phyloP scores from a whole-genome alignment of 2,888 invertebrate species.

The Agriopis leucophaearia region DNA sequence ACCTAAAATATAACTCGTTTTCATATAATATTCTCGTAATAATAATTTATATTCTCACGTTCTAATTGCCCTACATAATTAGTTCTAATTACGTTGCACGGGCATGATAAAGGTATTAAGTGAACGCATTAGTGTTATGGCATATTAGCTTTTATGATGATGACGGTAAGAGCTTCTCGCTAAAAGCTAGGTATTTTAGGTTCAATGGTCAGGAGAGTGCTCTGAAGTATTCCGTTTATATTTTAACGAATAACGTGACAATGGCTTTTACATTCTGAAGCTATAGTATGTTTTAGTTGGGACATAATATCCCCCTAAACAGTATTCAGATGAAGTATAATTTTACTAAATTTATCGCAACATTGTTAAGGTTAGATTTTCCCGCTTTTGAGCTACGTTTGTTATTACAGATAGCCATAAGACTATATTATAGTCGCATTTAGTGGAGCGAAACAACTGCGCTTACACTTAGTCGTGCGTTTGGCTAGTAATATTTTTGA shows the following conservation, averaged over 20 bases:
- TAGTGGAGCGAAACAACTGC: too few relatives aligned
- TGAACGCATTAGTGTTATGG: slow-evolving; percentile 45
- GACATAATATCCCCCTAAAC: background rate
- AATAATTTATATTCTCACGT: slow-evolving; percentile 38
- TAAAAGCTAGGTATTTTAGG: slow-evolving; percentile 41
- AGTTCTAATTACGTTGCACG: slow-evolving; percentile 47
- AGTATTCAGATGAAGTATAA: too few relatives aligned
- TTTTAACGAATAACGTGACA: slow-evolving; percentile 13
- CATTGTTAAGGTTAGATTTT: too few relatives aligned
- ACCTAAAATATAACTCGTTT: slow-evolving; percentile 31
- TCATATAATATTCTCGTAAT: slow-evolving; percentile 31
- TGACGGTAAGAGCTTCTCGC: slow-evolving; percentile 42
- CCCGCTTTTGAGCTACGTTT: too few relatives aligned
- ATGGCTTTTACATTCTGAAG: slow-evolving; percentile 15
- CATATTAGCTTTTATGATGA: slow-evolving; percentile 47
- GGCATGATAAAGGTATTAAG: slow-evolving; percentile 46
- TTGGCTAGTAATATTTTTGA: too few relatives aligned
- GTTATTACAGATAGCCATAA: too few relatives aligned
- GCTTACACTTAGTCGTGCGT: too few relatives aligned
- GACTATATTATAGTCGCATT: too few relatives aligned
- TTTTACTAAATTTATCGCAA: too few relatives aligned
- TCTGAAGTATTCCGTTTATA: slow-evolving; percentile 24
- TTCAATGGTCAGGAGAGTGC: slow-evolving; percentile 22
- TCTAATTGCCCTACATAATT: slow-evolving; percentile 44
- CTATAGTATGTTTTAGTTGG: background rate